These are phyloP conservation scores for Chascanopsetta lugubris DNA, from an alignment of 2,113 vertebrate species.

Conservation along the genomic window DNA sequence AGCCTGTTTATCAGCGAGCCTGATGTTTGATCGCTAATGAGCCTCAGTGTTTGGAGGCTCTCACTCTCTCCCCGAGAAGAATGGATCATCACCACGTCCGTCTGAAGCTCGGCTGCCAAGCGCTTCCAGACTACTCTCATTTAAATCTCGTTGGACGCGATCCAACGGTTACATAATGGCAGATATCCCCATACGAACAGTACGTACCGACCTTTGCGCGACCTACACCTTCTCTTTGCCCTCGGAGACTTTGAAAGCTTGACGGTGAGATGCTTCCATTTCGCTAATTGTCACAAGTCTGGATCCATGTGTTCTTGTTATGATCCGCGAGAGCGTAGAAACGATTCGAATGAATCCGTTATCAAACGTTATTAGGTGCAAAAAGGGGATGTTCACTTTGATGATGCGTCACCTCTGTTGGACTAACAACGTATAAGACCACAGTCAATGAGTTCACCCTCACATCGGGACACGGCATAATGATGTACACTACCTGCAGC, in stretches of 20 bases:
- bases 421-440: no score
- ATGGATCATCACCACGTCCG: not conserved
- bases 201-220: not conserved
- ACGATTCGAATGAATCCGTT: no score
- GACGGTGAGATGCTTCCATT: no score
- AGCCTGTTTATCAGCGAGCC: constrained; percentile 1
- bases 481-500: no score
- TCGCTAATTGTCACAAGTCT: not conserved
- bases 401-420: no score
- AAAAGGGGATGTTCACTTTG: no score
- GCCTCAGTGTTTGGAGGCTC: not conserved
- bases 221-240: not conserved
- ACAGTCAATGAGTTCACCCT: no score
- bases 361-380: no score
- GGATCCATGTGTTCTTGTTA: not conserved
- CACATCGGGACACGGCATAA: no score
- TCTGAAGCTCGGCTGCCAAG: not conserved
- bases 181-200: not conserved
- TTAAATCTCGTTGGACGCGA: not conserved
- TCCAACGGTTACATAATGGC: not conserved
- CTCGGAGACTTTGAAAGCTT: not conserved
- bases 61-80: not conserved
- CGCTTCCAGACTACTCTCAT: not conserved
- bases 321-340: no score
- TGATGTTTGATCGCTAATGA: not conserved